Evolutionary conservation across 2,113 vertebrate genomes (phyloP).

Genomic region (Leuciscus idus): DNA sequence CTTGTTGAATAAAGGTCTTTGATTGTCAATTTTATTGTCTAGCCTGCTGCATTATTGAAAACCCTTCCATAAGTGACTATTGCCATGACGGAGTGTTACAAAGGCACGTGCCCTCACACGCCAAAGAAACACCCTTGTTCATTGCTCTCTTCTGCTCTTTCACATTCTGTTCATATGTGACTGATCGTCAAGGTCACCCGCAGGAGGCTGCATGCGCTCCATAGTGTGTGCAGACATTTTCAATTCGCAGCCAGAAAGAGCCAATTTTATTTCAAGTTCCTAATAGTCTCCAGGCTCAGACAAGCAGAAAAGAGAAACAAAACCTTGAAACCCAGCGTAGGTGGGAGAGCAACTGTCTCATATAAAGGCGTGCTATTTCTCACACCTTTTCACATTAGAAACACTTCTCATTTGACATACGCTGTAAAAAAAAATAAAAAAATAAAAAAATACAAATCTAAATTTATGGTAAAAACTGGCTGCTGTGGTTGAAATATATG

Average conservation of each 20-base stretch:
- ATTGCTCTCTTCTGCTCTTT: conserved; percentile 13
- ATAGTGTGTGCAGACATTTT: neutral
- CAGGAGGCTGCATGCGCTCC: neutral
- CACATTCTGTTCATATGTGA: conserved; percentile 18
- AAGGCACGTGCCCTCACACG: conserved; percentile 54
- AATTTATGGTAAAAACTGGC: neutral
- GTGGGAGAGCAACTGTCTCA: neutral
- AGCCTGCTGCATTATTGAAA: conserved; percentile 75
- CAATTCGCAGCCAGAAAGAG: neutral
- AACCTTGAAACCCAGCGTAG: neutral
- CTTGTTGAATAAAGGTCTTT: conserved; percentile 68
- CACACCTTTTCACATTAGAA: neutral
- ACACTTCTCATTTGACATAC: neutral
- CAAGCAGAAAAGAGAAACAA: neutral
- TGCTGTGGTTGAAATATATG: neutral
- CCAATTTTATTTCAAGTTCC: neutral
- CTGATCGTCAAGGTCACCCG: conserved; percentile 43
- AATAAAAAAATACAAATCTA: neutral
- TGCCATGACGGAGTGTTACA: conserved; percentile 59
- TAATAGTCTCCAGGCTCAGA: neutral
- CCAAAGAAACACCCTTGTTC: conserved; percentile 55
- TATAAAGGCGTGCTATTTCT: neutral
- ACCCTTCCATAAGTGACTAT: conserved; percentile 59
- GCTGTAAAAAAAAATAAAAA: neutral
- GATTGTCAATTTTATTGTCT: conserved; percentile 77